Percentiles rank a stretch among this genome's conserved stretches.
phyloP scores from a whole-genome alignment of 2,113 vertebrate species.

The Tor tambroides region DNA sequence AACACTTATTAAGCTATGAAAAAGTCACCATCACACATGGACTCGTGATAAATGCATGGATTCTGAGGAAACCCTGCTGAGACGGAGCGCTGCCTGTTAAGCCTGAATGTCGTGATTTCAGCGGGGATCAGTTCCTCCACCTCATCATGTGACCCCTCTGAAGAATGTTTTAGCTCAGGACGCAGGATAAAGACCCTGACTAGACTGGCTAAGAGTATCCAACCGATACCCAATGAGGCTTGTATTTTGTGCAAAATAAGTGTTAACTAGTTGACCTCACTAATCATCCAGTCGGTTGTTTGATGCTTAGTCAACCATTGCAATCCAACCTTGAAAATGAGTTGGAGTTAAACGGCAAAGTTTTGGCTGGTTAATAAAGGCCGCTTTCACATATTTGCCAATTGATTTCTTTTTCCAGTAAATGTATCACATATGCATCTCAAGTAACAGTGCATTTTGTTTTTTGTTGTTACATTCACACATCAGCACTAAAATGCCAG shows the following conservation, averaged over 20 bases:
- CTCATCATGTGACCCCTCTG: not conserved
- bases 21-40: slow-evolving; percentile 25
- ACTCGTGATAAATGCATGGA: not conserved
- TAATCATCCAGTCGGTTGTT: not conserved
- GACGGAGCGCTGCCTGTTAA: not conserved
- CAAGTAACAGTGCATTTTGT: not conserved
- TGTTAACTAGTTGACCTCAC: too few species aligned
- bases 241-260: too few species aligned
- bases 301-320: not conserved
- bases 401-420: not conserved
- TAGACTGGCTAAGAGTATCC: not conserved
- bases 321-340: not conserved
- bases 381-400: not conserved
- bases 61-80: slow-evolving; percentile 13
- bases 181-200: not conserved
- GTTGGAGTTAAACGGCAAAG: not conserved
- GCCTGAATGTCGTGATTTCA: not conserved
- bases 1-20: slow-evolving; percentile 26
- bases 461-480: too few species aligned
- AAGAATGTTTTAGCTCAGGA: not conserved
- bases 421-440: not conserved
- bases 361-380: not conserved
- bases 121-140: not conserved
- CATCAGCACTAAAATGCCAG: too few species aligned
- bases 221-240: not conserved